phyloP scores from a whole-genome alignment of 2,888 invertebrate genomes.

The Meandrusa payeni region DNA sequence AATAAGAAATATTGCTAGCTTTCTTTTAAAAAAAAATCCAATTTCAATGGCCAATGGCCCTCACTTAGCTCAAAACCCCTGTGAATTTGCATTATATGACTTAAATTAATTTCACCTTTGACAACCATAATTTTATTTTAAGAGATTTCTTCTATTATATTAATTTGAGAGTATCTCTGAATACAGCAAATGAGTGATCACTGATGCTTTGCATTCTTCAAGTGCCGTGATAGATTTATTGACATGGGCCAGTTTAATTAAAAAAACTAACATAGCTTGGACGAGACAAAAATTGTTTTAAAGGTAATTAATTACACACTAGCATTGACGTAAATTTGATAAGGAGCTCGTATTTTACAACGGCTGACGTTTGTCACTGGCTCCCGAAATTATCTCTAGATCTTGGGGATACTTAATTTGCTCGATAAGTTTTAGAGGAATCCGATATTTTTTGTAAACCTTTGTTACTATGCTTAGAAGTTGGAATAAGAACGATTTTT shows the following conservation, averaged over 20 bases:
- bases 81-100: too few relatives aligned
- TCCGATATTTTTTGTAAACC: slow-evolving; percentile 4
- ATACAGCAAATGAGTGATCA: too few relatives aligned
- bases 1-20: too few relatives aligned
- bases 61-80: too few relatives aligned
- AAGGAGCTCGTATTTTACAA: slow-evolving; percentile 53
- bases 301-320: slow-evolving; percentile 57
- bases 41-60: too few relatives aligned
- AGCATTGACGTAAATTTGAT: slow-evolving; percentile 55
- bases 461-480: slow-evolving; percentile 3
- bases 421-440: slow-evolving; percentile 28
- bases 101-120: too few relatives aligned
- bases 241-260: slow-evolving; percentile 48
- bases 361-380: slow-evolving; percentile 51
- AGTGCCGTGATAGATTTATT: slow-evolving; percentile 16
- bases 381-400: slow-evolving; percentile 36
- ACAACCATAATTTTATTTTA: too few relatives aligned
- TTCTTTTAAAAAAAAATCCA: too few relatives aligned
- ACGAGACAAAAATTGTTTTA: slow-evolving; percentile 44
- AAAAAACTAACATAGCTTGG: slow-evolving; percentile 53
- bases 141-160: too few relatives aligned
- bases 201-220: background rate
- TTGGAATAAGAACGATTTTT: too few relatives aligned
- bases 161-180: too few relatives aligned
- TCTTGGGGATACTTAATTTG: slow-evolving; percentile 39